Conservation (phyloP, 2,888 invertebrate genomes). For the Lasius fuliginosus region DNA sequence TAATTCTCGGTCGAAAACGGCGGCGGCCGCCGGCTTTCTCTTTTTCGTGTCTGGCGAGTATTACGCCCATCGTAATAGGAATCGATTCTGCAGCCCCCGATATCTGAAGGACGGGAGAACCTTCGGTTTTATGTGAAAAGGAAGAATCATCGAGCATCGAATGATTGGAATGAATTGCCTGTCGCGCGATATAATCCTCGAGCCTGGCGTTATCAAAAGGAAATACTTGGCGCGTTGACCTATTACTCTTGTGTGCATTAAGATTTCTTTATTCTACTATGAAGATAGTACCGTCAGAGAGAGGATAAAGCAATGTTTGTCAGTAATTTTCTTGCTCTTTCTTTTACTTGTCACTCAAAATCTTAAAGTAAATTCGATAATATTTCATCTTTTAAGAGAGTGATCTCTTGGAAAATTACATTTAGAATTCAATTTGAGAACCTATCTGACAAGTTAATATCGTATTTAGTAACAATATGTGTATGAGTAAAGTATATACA, state of each 20-base stretch:
- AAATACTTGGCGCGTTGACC: background rate
- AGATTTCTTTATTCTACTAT: background rate
- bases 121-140: background rate
- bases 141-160: conserved; percentile 13
- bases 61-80: conserved; percentile 80
- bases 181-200: conserved; percentile 12
- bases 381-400: background rate
- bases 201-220: background rate
- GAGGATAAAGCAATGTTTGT: background rate
- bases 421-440: background rate
- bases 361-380: background rate
- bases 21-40: conserved; percentile 64
- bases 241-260: background rate
- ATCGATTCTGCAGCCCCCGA: conserved; percentile 75
- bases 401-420: background rate
- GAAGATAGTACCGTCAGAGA: background rate
- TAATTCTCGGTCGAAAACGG: conserved; percentile 63
- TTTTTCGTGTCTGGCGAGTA: conserved; percentile 80
- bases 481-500: background rate
- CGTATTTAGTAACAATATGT: background rate
- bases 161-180: background rate
- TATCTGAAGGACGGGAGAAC: conserved; percentile 43
- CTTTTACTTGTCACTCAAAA: background rate
- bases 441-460: background rate
- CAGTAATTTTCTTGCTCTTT: background rate